A percentile compares a stretch with the other conserved stretches of the same genome.
phyloP scores from a whole-genome alignment of 2,113 vertebrate genomes.

The Lampris incognitus region DNA sequence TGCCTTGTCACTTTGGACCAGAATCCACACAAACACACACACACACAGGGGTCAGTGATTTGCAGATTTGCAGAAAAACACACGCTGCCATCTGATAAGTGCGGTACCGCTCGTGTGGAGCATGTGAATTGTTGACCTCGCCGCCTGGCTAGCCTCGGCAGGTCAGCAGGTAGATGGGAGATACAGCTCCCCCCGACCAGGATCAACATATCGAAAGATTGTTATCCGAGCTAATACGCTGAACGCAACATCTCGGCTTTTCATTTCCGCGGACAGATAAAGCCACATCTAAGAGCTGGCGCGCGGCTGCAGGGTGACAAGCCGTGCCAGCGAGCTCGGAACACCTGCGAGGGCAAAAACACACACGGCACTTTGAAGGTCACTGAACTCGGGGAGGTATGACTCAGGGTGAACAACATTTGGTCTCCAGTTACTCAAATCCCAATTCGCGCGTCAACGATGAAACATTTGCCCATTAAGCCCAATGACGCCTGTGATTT shows the following conservation, averaged over 20 bases:
- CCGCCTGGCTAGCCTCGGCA: not conserved
- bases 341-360: conserved; percentile 73
- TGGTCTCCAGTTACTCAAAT: conserved; percentile 75
- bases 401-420: conserved; percentile 76
- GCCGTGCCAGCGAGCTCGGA: conserved; percentile 54
- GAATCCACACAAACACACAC: conserved; percentile 44
- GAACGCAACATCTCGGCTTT: conserved; percentile 55
- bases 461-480: conserved; percentile 84
- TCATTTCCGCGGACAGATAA: conserved; percentile 60
- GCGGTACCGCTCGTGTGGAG: not conserved
- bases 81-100: conserved; percentile 54
- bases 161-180: not conserved
- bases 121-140: conserved; percentile 29
- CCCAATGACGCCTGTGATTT: conserved; percentile 84
- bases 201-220: conserved; percentile 29
- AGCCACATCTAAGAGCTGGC: conserved; percentile 54
- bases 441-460: conserved; percentile 68
- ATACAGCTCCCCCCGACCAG: not conserved
- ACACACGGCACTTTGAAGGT: conserved; percentile 75
- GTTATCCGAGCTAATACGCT: conserved; percentile 49
- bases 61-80: conserved; percentile 47
- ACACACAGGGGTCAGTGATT: conserved; percentile 70
- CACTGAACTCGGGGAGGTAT: conserved; percentile 77
- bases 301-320: conserved; percentile 47
- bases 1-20: conserved; percentile 78